These are phyloP conservation scores for Automeris io DNA, from an alignment of 2,888 invertebrate species.

Conservation along the genomic window DNA sequence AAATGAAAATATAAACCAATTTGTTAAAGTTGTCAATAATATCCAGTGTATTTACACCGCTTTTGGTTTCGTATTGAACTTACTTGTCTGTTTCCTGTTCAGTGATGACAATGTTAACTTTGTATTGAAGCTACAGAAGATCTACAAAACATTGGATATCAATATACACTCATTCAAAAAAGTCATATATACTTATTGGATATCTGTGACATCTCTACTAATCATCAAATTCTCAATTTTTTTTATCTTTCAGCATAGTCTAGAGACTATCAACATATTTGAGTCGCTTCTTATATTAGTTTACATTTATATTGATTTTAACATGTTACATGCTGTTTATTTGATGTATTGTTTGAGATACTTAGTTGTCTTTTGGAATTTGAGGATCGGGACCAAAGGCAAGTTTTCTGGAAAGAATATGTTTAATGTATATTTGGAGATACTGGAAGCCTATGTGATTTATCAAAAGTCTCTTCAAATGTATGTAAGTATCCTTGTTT, in stretches of 20 bases:
- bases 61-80: neutral
- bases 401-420: neutral
- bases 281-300: neutral
- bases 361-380: neutral
- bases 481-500: neutral
- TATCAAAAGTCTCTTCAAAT: neutral
- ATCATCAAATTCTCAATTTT: neutral
- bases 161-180: neutral
- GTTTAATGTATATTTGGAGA: neutral
- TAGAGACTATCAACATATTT: neutral
- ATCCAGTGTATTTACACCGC: neutral
- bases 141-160: slow-evolving; percentile 7
- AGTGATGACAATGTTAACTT: slow-evolving; percentile 9
- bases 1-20: neutral
- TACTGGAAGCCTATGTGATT: neutral
- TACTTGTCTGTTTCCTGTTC: neutral
- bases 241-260: neutral
- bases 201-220: neutral
- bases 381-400: neutral
- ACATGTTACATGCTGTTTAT: slow-evolving; percentile 7
- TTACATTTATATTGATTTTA: slow-evolving; percentile 1
- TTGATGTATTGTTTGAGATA: slow-evolving; percentile 7
- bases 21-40: slow-evolving; percentile 3
- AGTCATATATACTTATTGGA: neutral
- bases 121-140: slow-evolving; percentile 9